Conservation (phyloP, 2,113 vertebrate species). For the Orientallactaga bullata region DNA sequence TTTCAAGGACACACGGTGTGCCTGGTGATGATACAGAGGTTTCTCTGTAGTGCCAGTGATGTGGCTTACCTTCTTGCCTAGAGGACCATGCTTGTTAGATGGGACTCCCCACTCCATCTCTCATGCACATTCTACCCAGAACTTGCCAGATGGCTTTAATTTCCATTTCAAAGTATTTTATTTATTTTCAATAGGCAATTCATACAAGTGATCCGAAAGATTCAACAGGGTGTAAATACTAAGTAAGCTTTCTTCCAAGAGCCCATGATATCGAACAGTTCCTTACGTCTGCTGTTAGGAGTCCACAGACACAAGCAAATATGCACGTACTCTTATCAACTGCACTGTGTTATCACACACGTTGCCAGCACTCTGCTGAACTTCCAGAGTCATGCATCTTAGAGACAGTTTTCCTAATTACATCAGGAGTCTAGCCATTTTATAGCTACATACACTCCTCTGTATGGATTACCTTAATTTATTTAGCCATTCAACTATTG, state of each 20-base stretch:
- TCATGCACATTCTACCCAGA: not conserved
- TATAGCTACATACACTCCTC: not conserved
- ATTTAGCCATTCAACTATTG: not conserved
- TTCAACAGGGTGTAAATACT: not conserved
- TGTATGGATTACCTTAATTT: not conserved
- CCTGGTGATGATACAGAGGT: not conserved
- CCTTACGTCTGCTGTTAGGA: not conserved
- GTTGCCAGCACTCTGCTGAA: not conserved
- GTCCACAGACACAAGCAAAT: not conserved
- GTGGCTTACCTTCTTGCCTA: not conserved
- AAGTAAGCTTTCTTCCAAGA: not conserved
- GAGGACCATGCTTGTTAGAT: not conserved
- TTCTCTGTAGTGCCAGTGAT: not conserved
- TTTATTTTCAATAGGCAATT: conserved; percentile 28
- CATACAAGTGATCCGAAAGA: not conserved
- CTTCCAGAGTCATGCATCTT: not conserved
- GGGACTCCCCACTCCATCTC: not conserved
- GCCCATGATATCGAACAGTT: not conserved
- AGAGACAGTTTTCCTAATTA: not conserved
- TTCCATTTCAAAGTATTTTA: conserved; percentile 13
- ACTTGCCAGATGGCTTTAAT: conserved; percentile 32
- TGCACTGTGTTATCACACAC: not conserved
- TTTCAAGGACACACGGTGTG: not conserved
- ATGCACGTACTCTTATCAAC: not conserved
- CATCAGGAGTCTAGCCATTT: not conserved